Evolutionary conservation across 2,888 invertebrate genomes (phyloP).

Genomic region (Trichopoda pennipes): DNA sequence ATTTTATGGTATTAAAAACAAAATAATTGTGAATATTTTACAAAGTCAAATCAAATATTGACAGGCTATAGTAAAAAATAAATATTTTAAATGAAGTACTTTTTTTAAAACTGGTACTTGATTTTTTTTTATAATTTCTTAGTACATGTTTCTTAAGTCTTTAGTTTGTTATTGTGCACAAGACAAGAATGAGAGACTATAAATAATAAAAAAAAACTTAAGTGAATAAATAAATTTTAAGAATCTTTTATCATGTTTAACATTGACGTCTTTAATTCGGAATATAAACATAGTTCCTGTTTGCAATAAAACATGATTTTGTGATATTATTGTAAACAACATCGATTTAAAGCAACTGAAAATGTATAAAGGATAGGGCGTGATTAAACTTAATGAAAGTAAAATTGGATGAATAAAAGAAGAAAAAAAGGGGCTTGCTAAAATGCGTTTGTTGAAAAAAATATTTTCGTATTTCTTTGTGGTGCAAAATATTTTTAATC

Average conservation of each 20-base stretch:
- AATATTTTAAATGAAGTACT: too few species aligned
- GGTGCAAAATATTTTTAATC: conserved; percentile 10
- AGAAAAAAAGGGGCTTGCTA: conserved; percentile 50
- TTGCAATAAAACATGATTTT: conserved; percentile 39
- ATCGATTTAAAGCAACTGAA: background rate
- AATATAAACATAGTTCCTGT: conserved; percentile 59
- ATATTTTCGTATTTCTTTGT: background rate
- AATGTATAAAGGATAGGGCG: conserved; percentile 5
- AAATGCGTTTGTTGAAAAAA: background rate
- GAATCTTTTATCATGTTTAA: conserved; percentile 19
- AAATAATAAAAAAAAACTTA: conserved; percentile 1
- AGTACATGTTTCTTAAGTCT: background rate
- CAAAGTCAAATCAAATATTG: too few species aligned
- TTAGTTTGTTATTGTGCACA: too few species aligned
- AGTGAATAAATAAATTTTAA: conserved; percentile 37
- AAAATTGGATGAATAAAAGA: conserved; percentile 44
- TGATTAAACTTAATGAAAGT: conserved; percentile 59
- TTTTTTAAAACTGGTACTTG: too few species aligned
- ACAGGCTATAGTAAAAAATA: too few species aligned
- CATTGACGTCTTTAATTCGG: conserved; percentile 22
- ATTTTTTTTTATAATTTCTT: background rate
- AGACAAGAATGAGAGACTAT: background rate
- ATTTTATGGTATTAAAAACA: too few species aligned
- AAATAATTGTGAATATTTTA: too few species aligned
- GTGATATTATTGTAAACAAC: background rate